phyloP scores from a whole-genome alignment of 2,113 vertebrate genomes.

The Shinisaurus crocodilurus region DNA sequence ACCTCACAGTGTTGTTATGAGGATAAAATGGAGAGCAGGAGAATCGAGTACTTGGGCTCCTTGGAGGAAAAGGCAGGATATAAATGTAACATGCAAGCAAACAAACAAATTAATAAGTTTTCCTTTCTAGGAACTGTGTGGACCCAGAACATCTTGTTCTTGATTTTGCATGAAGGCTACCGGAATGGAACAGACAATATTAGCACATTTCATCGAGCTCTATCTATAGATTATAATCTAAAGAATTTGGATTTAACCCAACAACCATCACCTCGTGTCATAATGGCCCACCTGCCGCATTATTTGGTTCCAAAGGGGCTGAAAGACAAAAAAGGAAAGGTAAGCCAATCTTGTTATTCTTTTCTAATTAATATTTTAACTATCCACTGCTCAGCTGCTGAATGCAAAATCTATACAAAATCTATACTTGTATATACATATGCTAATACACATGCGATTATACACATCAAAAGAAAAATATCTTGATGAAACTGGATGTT shows the following conservation, averaged over 20 bases:
- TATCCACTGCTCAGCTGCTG: not conserved
- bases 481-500: no score
- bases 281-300: slow-evolving; percentile 46
- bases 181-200: slow-evolving; percentile 22
- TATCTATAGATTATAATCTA: slow-evolving; percentile 25
- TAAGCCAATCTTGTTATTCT: slow-evolving; percentile 19
- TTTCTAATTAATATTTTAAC: not conserved
- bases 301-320: slow-evolving; percentile 57
- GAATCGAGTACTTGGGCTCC: no score
- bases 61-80: no score
- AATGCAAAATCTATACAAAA: not conserved
- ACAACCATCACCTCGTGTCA: slow-evolving; percentile 38
- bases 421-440: not conserved
- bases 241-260: not conserved
- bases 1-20: no score
- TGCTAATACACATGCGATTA: no score
- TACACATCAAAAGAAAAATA: no score
- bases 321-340: slow-evolving; percentile 52
- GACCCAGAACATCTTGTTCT: slow-evolving; percentile 57
- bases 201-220: accelerated
- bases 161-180: slow-evolving; percentile 58
- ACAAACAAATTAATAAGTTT: no score
- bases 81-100: no score
- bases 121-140: slow-evolving; percentile 62
- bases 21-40: no score